Evolutionary conservation across 2,888 invertebrate species (phyloP).

Genomic region (Drosophila merina): DNA sequence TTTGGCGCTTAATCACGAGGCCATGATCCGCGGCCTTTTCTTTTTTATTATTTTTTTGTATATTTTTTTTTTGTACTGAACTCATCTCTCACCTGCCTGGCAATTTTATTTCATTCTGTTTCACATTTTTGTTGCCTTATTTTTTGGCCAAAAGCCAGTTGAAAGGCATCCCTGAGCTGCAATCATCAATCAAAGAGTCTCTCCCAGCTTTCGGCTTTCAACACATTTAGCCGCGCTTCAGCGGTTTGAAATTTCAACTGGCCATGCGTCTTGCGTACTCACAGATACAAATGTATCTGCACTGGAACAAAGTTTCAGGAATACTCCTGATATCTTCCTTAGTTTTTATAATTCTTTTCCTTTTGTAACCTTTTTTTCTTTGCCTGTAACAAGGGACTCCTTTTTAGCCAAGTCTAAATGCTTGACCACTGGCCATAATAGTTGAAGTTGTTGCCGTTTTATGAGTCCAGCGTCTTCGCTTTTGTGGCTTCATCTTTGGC

Average conservation of each 20-base stretch:
- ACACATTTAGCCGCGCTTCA: conserved; percentile 74
- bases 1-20: conserved; percentile 79
- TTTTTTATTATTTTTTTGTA: conserved; percentile 8
- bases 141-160: conserved; percentile 55
- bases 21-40: conserved; percentile 59
- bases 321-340: no score
- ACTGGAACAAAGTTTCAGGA: no score
- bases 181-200: conserved; percentile 73
- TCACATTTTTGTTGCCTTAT: conserved; percentile 13
- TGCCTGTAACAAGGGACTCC: conserved; percentile 23
- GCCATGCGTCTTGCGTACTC: conserved; percentile 22
- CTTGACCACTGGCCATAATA: conserved; percentile 76
- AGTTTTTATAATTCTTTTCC: no score
- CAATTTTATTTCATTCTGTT: conserved; percentile 42
- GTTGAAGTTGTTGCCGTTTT: conserved; percentile 64
- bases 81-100: conserved; percentile 42
- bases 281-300: not conserved
- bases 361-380: not conserved
- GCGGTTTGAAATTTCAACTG: conserved; percentile 70
- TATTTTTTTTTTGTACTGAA: no score
- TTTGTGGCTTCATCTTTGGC: conserved; percentile 73
- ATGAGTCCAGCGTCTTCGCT: conserved; percentile 46
- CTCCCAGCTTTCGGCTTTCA: conserved; percentile 62
- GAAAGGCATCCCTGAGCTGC: conserved; percentile 72
- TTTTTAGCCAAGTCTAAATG: conserved; percentile 62